phyloP scores from a whole-genome alignment of 2,797 vertebrate species.

The Anabas testudineus region DNA sequence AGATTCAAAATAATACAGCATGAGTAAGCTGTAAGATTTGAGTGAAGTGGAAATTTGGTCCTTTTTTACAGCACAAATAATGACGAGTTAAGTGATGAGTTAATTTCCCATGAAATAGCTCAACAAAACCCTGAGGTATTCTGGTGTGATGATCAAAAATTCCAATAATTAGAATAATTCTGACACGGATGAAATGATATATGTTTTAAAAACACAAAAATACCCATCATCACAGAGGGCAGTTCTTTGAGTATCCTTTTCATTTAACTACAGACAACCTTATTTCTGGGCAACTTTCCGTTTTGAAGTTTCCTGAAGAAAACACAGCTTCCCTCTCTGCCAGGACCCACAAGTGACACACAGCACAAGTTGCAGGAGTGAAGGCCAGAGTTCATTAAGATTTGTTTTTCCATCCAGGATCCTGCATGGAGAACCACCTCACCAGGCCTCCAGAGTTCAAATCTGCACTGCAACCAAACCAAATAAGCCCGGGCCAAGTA shows the following conservation, averaged over 20 bases:
- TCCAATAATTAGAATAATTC: not conserved
- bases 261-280: constrained; percentile 11
- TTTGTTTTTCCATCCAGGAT: constrained; percentile 76
- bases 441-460: constrained; percentile 67
- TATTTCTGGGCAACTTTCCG: constrained; percentile 33
- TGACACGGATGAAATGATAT: not conserved
- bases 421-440: constrained; percentile 39
- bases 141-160: not conserved
- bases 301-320: constrained; percentile 24
- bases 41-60: not conserved
- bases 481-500: constrained; percentile 63
- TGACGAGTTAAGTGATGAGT: not conserved
- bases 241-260: not conserved
- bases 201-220: constrained; percentile 8
- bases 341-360: constrained; percentile 35
- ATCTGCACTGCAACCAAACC: constrained; percentile 71
- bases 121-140: not conserved
- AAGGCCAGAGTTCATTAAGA: constrained; percentile 70
- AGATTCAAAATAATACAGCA: not conserved
- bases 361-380: constrained; percentile 46
- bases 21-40: not conserved
- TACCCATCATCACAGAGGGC: not conserved
- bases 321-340: constrained; percentile 29
- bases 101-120: not conserved
- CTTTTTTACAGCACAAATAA: not conserved